Evolutionary conservation across 2,797 vertebrate genomes (phyloP).

Genomic region (Thunnus albacares): DNA sequence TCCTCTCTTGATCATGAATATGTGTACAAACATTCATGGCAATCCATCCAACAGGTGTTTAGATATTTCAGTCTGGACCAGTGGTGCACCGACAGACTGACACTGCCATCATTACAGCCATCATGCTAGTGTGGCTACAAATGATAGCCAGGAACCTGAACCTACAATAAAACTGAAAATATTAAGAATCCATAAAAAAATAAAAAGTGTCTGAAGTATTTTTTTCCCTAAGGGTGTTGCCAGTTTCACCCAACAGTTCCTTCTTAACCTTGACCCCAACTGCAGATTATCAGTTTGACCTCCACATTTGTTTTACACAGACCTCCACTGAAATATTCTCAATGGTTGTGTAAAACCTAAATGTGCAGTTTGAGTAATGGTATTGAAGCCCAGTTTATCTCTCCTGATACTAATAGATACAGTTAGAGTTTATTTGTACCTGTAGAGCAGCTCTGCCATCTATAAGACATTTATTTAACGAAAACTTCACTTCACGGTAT

Average conservation of each 20-base stretch:
- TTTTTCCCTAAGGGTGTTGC: background rate
- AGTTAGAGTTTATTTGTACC: background rate
- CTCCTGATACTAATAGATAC: background rate
- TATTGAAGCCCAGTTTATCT: background rate
- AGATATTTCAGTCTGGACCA: no score
- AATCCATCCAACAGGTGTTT: no score
- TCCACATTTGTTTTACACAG: background rate
- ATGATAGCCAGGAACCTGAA: no score
- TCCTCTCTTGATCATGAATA: no score
- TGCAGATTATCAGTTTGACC: background rate
- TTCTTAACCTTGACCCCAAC: background rate
- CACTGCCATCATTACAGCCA: no score
- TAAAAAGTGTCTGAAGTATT: no score
- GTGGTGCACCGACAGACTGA: no score
- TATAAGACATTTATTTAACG: background rate
- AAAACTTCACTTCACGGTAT: slow-evolving; percentile 77
- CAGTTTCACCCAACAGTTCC: slow-evolving; percentile 19
- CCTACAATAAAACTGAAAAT: no score
- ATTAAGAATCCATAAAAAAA: no score
- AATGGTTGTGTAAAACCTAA: background rate
- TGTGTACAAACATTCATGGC: no score
- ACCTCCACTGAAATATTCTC: background rate
- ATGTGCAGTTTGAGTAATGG: background rate
- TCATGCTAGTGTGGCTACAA: no score
- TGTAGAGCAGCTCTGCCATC: background rate